Conservation (phyloP, 2,888 invertebrate genomes). For the Lithophane socia region DNA sequence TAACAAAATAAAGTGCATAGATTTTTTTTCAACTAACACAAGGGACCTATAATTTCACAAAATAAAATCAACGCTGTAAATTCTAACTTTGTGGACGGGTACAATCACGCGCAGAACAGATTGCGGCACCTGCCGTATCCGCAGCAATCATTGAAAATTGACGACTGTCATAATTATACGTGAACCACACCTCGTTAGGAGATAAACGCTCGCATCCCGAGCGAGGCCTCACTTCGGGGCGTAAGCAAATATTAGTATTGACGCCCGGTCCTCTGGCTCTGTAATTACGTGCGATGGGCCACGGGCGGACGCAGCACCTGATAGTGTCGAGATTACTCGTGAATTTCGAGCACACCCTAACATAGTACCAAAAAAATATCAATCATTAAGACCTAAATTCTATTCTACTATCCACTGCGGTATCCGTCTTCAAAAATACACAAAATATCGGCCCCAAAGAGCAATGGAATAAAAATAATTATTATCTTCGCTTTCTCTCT, state of each 20-base stretch:
- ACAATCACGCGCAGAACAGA: constrained; percentile 63
- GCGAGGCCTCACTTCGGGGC: constrained; percentile 79
- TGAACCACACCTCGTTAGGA: constrained; percentile 79
- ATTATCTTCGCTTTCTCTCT: constrained; percentile 14
- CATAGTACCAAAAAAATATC: constrained; percentile 22
- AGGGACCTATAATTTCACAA: constrained; percentile 39
- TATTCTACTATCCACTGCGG: constrained; percentile 50
- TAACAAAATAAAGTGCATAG: constrained; percentile 39
- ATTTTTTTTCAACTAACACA: constrained; percentile 23
- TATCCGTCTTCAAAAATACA: background rate
- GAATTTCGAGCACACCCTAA: constrained; percentile 71
- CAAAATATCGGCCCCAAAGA: constrained; percentile 13
- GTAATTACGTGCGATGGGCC: constrained; percentile 72
- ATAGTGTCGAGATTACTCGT: constrained; percentile 81
- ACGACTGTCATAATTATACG: constrained; percentile 81
- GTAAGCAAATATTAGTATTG: constrained; percentile 89
- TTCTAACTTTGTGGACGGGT: constrained; percentile 48
- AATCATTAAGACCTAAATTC: constrained; percentile 20
- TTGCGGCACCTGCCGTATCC: constrained; percentile 80
- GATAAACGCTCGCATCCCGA: constrained; percentile 76
- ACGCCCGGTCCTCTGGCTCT: constrained; percentile 77
- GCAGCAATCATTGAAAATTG: constrained; percentile 75
- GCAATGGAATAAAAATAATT: constrained; percentile 55
- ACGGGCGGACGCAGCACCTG: constrained; percentile 68
- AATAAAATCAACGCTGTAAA: constrained; percentile 49